Conservation (phyloP, 2,888 invertebrate genomes). For the Oxyscelio sp. region DNA sequence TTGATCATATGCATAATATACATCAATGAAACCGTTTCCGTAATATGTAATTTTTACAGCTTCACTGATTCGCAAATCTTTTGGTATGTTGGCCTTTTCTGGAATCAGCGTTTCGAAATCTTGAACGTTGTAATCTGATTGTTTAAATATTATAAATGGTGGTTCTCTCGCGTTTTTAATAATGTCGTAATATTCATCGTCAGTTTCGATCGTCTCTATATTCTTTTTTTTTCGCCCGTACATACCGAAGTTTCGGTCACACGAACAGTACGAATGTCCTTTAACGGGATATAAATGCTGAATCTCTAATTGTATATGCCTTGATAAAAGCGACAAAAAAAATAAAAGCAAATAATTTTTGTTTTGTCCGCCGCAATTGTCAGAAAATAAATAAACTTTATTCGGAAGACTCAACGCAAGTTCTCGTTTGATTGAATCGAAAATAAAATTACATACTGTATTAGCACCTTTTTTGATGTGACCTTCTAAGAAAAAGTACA, state of each 20-base stretch:
- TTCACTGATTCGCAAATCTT: conserved; percentile 38
- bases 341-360: conserved; percentile 53
- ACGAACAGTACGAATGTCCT: conserved; percentile 73
- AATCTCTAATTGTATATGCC: conserved; percentile 47
- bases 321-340: conserved; percentile 46
- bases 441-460: conserved; percentile 66
- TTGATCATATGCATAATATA: too few species aligned
- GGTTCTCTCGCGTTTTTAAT: conserved; percentile 55
- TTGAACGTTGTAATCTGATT: conserved; percentile 38
- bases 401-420: conserved; percentile 33
- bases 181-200: conserved; percentile 56
- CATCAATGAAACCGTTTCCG: too few species aligned
- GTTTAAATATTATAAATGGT: conserved; percentile 53
- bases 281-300: conserved; percentile 69
- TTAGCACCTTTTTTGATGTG: conserved; percentile 72
- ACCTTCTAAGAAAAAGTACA: conserved; percentile 71
- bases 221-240: conserved; percentile 61
- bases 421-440: conserved; percentile 54
- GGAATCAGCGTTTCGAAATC: conserved; percentile 56
- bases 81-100: conserved; percentile 14
- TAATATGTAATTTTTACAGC: conserved; percentile 46
- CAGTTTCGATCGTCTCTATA: conserved; percentile 59
- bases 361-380: conserved; percentile 52
- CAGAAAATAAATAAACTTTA: conserved; percentile 72
- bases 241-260: conserved; percentile 68